Evolutionary conservation across 2,797 vertebrate species (phyloP).

Genomic region (Perodicticus potto): DNA sequence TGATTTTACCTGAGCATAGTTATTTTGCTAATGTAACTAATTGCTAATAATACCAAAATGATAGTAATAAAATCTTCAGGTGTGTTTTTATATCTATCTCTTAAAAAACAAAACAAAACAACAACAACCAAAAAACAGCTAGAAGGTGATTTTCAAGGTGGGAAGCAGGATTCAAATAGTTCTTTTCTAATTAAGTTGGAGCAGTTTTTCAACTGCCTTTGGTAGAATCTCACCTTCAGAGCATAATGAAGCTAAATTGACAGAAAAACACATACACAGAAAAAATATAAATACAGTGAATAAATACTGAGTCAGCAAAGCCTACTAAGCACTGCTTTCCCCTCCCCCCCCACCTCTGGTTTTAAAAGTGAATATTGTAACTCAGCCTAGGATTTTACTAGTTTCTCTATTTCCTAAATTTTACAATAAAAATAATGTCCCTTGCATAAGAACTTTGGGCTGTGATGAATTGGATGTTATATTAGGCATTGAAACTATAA

Average conservation of each 20-base stretch:
- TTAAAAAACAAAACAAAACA: not conserved
- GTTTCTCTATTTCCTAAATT: not conserved
- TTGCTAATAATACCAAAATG: constrained; percentile 49
- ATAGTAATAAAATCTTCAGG: constrained; percentile 31
- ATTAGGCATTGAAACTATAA: not conserved
- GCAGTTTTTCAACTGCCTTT: constrained; percentile 60
- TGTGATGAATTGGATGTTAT: not conserved
- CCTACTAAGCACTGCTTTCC: not conserved
- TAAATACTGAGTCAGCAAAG: not conserved
- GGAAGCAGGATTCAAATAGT: not conserved
- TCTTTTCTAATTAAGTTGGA: constrained; percentile 58
- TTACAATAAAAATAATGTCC: not conserved
- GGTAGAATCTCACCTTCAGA: constrained; percentile 57
- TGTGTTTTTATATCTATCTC: constrained; percentile 39
- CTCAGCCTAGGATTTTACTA: not conserved
- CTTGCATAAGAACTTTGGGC: not conserved
- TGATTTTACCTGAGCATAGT: not conserved
- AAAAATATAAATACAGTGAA: constrained; percentile 23
- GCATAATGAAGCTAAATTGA: constrained; percentile 55
- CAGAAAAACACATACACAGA: constrained; percentile 1
- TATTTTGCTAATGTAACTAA: constrained; percentile 65
- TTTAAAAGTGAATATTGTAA: not conserved
- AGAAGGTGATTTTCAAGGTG: constrained; percentile 47
- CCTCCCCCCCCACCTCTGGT: not conserved
- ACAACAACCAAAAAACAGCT: constrained; percentile 36